These are phyloP conservation scores for Pan paniscus DNA, from an alignment of 2,113 vertebrate species.

Conservation along the genomic window DNA sequence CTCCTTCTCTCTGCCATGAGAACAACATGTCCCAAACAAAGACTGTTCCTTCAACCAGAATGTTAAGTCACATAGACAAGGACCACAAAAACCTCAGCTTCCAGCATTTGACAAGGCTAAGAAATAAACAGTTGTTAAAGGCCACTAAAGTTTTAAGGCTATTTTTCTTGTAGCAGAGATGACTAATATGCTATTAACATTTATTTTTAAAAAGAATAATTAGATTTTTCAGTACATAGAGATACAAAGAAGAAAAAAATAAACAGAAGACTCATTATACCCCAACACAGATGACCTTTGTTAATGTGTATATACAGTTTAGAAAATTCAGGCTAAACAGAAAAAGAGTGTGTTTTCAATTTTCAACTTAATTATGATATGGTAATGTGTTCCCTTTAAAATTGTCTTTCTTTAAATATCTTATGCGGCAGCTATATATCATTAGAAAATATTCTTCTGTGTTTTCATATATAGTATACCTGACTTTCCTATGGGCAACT, in stretches of 20 bases:
- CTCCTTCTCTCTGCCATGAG: background rate
- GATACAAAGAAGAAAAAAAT: background rate
- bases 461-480: background rate
- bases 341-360: background rate
- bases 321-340: background rate
- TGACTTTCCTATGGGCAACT: background rate
- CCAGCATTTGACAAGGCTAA: background rate
- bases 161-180: conserved; percentile 3
- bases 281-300: background rate
- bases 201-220: background rate
- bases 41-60: background rate
- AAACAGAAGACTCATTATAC: background rate
- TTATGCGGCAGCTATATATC: background rate
- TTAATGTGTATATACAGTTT: background rate
- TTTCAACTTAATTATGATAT: background rate
- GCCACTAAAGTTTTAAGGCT: background rate
- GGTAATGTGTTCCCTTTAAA: background rate
- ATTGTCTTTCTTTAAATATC: background rate
- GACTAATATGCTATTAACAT: background rate
- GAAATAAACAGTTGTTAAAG: background rate
- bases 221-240: conserved; percentile 8
- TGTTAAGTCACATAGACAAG: background rate
- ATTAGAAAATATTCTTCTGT: background rate
- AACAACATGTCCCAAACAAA: background rate
- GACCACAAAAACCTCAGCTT: background rate